Base-by-base conservation (phyloP, 2,113 vertebrate genomes). In the Zootoca vivipara region DNA sequence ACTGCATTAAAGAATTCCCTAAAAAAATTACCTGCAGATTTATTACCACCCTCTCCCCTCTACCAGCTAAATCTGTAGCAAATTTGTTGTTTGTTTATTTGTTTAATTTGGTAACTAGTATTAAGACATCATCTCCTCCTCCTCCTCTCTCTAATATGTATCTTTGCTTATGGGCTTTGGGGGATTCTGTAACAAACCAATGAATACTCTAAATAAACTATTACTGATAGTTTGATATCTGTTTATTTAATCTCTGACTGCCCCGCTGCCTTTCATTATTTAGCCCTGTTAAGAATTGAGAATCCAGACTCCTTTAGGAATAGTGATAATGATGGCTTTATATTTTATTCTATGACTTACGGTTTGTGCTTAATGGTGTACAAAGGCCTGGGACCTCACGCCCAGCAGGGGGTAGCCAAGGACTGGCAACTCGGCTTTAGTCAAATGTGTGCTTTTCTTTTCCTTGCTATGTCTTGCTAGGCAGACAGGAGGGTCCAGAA, bases 371-470 rank as follows among this genome's bases (percentile, higher is more conserved):
- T 42, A 96, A 12, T 85, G 86, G 91, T 91, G 64, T 89, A 0
- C 46, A 26, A 84, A 90, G 95, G 85, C 85, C 89, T 3, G 92
- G 86, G 90, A 93, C 91, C 78, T 93, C 74, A 92, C 91, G 96
- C 95, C 98, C 98, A 98, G 98, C 97, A 99, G 98, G 98, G 98
- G 99, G 98, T 98, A 98, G 98, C 98, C 98, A 96, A 97, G 98
- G 94, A 96, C 98, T 95, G 96, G 96, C 82, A 97, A 98, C 96
- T 89, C 91, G 90, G 91, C 92, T 88, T 75, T 88, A 78, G 30
- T 87, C 93, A 89, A 82, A 18, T 89, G 69, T 0, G 40, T 56
- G 33, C 87, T 78, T 90, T 92, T 83, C 86, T 90, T 90, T 83
- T 87, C 83, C 1, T 89, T 82, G 33, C 16, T 86, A 13, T 78